These are phyloP conservation scores for Pseudois nayaur DNA, from an alignment of 2,113 vertebrate species.

Conservation along the genomic window DNA sequence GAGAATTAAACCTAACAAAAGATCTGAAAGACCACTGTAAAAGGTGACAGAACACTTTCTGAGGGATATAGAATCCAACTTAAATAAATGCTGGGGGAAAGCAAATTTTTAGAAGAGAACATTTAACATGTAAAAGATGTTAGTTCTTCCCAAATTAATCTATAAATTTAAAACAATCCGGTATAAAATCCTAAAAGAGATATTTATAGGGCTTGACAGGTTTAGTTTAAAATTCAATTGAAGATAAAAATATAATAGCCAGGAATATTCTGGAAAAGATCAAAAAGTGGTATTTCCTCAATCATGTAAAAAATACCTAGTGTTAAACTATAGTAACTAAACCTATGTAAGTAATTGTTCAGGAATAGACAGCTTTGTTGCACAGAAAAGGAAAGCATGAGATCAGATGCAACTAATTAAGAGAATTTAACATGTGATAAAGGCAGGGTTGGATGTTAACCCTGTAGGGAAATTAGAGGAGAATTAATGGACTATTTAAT, in stretches of 20 bases:
- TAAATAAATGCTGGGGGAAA: not conserved
- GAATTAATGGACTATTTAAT: not conserved
- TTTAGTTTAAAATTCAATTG: conserved; percentile 1
- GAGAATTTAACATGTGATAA: not conserved
- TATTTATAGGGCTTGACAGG: not conserved
- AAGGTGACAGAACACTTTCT: not conserved
- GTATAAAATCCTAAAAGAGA: not conserved
- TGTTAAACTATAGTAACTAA: not conserved
- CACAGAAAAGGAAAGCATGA: not conserved
- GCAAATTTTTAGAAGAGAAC: not conserved
- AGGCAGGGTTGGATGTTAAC: not conserved
- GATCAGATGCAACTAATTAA: not conserved
- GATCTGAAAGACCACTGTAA: not conserved
- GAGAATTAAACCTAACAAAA: not conserved
- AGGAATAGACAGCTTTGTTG: not conserved
- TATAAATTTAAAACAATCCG: not conserved
- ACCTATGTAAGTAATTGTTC: not conserved
- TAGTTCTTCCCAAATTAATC: not conserved
- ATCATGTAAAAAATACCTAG: not conserved
- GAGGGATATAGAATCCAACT: not conserved
- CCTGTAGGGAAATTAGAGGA: not conserved
- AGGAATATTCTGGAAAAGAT: not conserved
- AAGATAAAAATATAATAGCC: not conserved
- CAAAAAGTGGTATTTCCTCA: not conserved
- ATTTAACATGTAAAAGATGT: not conserved